Percentiles rank a stretch among this genome's conserved stretches.
Conservation (phyloP, 2,888 invertebrate species). For the Alloplasta piceator region DNA sequence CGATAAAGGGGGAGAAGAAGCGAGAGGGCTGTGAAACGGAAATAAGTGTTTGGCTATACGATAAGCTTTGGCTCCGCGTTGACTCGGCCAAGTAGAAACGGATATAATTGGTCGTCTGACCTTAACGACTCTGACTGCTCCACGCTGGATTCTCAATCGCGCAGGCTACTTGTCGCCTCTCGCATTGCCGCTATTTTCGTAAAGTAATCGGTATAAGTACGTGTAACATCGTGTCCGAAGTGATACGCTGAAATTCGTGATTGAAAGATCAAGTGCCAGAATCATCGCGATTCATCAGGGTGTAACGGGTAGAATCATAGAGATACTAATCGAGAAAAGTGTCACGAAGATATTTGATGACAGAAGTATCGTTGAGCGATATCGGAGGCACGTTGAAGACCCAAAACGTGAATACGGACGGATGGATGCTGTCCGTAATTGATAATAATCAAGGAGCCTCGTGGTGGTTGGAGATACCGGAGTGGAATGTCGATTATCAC, state of each 20-base stretch:
- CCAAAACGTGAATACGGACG: slow-evolving; percentile 27
- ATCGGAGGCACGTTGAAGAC: slow-evolving; percentile 11
- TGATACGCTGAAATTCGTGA: no score
- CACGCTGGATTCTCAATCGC: slow-evolving; percentile 12
- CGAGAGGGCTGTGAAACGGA: slow-evolving; percentile 27
- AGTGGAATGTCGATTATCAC: slow-evolving; percentile 26
- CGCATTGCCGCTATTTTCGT: no score
- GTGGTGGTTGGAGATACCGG: slow-evolving; percentile 41
- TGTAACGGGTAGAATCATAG: slow-evolving; percentile 1
- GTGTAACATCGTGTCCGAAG: no score
- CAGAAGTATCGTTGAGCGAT: slow-evolving; percentile 24
- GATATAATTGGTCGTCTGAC: slow-evolving; percentile 35
- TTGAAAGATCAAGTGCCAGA: not conserved
- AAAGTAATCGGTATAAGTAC: no score
- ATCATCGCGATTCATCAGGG: not conserved
- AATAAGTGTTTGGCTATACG: slow-evolving; percentile 38
- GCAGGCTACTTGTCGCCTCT: not conserved
- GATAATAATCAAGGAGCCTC: slow-evolving; percentile 17
- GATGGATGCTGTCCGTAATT: slow-evolving; percentile 47
- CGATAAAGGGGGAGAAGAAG: slow-evolving; percentile 5
- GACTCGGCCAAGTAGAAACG: slow-evolving; percentile 31
- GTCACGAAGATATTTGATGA: slow-evolving; percentile 45
- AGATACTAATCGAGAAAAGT: slow-evolving; percentile 7
- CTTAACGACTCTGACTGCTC: slow-evolving; percentile 24
- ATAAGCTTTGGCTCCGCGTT: slow-evolving; percentile 19